These are phyloP conservation scores for Protomyctophum bolini DNA, from an alignment of 2,113 vertebrate species.

Conservation along the genomic window DNA sequence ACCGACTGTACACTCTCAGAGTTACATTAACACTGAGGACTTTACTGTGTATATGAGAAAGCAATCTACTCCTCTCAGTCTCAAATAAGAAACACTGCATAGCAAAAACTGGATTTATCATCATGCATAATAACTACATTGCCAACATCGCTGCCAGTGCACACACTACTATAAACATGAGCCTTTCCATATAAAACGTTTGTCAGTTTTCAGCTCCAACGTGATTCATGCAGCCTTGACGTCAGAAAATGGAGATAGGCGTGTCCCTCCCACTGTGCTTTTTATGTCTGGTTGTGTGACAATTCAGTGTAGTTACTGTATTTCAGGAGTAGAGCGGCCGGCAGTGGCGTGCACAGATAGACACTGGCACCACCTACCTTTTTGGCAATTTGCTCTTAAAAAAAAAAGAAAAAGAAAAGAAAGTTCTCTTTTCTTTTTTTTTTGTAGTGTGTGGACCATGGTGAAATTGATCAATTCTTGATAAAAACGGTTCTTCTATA, in stretches of 20 bases:
- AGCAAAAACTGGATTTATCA: not conserved
- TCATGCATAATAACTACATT: not conserved
- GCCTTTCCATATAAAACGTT: slow-evolving; percentile 28
- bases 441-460: too few relatives aligned
- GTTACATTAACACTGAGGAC: too few relatives aligned
- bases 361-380: too few relatives aligned
- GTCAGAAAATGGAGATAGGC: not conserved
- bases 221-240: slow-evolving; percentile 2
- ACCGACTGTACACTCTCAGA: too few relatives aligned
- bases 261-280: not conserved
- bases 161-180: slow-evolving; percentile 18
- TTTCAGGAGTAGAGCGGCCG: too few relatives aligned
- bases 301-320: not conserved
- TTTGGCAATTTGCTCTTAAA: too few relatives aligned
- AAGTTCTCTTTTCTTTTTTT: too few relatives aligned
- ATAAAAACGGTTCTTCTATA: too few relatives aligned
- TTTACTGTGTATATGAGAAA: slow-evolving; percentile 21
- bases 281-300: slow-evolving; percentile 16
- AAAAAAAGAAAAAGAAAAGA: too few relatives aligned
- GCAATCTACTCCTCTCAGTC: slow-evolving; percentile 28
- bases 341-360: too few relatives aligned
- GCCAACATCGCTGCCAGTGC: not conserved
- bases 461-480: too few relatives aligned
- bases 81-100: slow-evolving; percentile 16
- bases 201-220: not conserved